Evolutionary conservation across 1,140 invertebrate species (phyloP).

Genomic region (Solenopsis fugax): DNA sequence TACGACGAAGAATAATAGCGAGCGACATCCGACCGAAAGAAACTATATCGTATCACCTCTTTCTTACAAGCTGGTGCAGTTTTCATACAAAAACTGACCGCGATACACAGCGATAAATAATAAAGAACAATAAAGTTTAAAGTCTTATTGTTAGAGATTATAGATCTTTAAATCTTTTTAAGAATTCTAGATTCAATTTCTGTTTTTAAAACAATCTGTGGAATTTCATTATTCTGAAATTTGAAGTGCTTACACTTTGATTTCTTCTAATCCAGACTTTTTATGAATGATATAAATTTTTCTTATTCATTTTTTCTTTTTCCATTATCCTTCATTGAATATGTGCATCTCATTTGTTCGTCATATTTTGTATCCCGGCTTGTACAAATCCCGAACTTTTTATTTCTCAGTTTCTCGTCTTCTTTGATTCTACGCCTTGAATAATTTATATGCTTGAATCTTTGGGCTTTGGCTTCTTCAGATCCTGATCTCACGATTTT

Average conservation of each 20-base stretch:
- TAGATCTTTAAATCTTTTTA: background rate
- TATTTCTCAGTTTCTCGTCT: background rate
- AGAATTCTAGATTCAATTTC: background rate
- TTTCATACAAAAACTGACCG: background rate
- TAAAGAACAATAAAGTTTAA: background rate
- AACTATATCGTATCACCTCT: constrained; percentile 18
- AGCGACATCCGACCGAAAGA: constrained; percentile 4
- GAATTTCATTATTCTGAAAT: background rate
- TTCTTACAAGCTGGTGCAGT: background rate
- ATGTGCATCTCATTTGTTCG: background rate
- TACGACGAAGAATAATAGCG: constrained; percentile 41
- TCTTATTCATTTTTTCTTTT: background rate
- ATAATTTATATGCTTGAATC: constrained; percentile 25
- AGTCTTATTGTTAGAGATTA: background rate
- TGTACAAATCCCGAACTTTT: background rate
- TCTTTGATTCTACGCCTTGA: constrained; percentile 9
- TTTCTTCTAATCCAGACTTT: background rate
- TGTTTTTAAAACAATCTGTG: background rate
- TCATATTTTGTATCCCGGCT: constrained; percentile 2
- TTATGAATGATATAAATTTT: background rate
- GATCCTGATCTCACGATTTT: constrained; percentile 23
- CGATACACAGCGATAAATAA: background rate
- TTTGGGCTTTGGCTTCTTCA: background rate
- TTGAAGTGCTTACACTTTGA: background rate
- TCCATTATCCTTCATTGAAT: background rate